Conservation (phyloP, 2,888 invertebrate species). For the Campopleginae sp. region DNA sequence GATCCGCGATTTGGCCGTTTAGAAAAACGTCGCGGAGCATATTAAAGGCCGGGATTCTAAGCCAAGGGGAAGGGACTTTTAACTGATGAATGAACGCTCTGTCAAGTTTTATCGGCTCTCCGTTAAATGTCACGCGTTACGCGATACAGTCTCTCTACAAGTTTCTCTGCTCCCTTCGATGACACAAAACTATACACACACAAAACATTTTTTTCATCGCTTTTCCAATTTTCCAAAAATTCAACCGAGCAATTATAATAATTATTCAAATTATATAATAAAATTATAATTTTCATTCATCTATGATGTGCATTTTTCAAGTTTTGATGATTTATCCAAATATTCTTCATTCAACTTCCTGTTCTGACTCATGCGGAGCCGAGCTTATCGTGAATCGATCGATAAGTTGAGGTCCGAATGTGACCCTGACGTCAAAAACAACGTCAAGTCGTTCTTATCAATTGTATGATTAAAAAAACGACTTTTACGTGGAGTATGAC, state of each 20-base stretch:
- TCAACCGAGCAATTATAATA: not conserved
- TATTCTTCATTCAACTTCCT: not conserved
- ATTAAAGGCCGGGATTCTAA: conserved; percentile 16
- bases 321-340: no score
- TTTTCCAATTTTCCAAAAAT: not conserved
- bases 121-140: conserved; percentile 76
- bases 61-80: conserved; percentile 61
- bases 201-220: not conserved
- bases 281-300: no score
- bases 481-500: not conserved
- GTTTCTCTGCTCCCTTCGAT: conserved; percentile 66
- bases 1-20: conserved; percentile 52
- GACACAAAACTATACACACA: conserved; percentile 34
- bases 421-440: not conserved
- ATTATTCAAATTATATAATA: no score
- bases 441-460: not conserved
- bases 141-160: conserved; percentile 25
- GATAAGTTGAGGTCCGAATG: not conserved
- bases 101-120: conserved; percentile 78
- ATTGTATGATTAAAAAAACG: not conserved
- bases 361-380: no score
- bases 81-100: conserved; percentile 79
- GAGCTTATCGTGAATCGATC: not conserved
- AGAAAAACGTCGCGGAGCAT: conserved; percentile 52
- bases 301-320: no score